Base-by-base conservation (phyloP, 2,888 invertebrate species). In the Seladonia tumulorum region DNA sequence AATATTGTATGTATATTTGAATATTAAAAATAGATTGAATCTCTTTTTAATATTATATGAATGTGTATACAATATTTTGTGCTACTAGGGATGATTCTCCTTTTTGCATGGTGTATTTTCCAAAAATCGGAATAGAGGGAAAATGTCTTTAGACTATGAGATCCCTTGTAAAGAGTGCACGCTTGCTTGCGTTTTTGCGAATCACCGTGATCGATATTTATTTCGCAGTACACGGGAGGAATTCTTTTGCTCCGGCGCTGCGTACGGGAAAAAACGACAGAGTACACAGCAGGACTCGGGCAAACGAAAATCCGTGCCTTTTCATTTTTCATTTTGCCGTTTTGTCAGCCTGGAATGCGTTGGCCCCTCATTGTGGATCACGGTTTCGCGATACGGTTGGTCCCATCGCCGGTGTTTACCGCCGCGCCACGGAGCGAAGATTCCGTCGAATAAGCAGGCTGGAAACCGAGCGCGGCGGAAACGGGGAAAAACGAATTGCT, bases 401-500 rank as follows among this genome's bases (percentile, higher is more conserved):
- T n/a, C n/a, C n/a, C 42, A n/a, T 42, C 70, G 70, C 0, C 14
- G 42, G 5, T 42, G n/a, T 42, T 88, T 85, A 83, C 85, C 76
- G 77, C 68, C 35, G 35, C 35, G 35, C 35, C 35, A 80, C 77
- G 72, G 77, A 78, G 82, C 82, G 85, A 90, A 89, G 82, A 89
- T 88, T 87, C 85, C 82, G 29, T 35, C 10, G 75, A 79, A 85
- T 77, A 85, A 86, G 76, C 82, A 74, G 82, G 72, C 57, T 79
- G 82, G 85, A 79, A 87, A 82, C 66, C 66, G 63, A n/a, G 4
- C 47, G 79, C 35, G 57, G 53, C 49, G 77, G 85, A 87, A 87
- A 71, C 57, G 70, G 29, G 75, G n/a, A 70, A 70, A 71, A 77
- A 80, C 57, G 72, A 87, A 83, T 87, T 78, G 83, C 80, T 85